Evolutionary conservation across 2,888 invertebrate species (phyloP), one percentile per base, ranked within the genome.

Genomic region (Timema cristinae): DNA sequence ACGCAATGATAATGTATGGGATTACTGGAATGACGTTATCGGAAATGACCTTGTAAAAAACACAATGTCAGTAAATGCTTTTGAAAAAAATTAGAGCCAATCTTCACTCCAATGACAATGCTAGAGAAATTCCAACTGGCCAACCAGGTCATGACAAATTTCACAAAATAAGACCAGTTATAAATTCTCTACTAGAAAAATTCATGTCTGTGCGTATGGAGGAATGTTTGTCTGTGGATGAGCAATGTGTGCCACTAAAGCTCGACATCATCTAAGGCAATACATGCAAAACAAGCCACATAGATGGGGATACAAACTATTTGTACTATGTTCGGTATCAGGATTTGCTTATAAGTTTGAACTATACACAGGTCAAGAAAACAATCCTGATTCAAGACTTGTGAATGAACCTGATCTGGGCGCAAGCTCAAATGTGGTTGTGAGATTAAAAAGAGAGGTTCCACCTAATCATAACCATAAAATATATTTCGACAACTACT

Each of bases 201-300:
- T 63, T 63, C 48, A 48, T 48, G 48, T 63, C 63, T 63, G 63
- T 63, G 48, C 32, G 63, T 15, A 63, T 63, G 63, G 63, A 63
- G 32, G 63, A 63, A 63, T 63, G 63, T 63, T 63, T 63, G 48
- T 63, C 79, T 11, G 59, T 78, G 16, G 78, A 78, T 72, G 77
- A 79, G 70, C 78, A 78, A 75, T 78, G 71, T 77, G 79, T 77
- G 76, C 80, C 8, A 80, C 79, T 50, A 81, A 81, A 77, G 74
- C 78, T n/a, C 73, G 75, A 72, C 77, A 78, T 69, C 77, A 75
- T 68, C 68, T 79, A 70, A 79, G 78, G 74, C 78, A 79, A 61
- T 80, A 79, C 72, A 71, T 78, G 66, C 77, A 78, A n/a, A 77
- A 75, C 11, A 77, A 77, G 72, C 77, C 77, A 5, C 73, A 77